Conservation (phyloP, 1,140 invertebrate species). For the Radopholus similis region DNA sequence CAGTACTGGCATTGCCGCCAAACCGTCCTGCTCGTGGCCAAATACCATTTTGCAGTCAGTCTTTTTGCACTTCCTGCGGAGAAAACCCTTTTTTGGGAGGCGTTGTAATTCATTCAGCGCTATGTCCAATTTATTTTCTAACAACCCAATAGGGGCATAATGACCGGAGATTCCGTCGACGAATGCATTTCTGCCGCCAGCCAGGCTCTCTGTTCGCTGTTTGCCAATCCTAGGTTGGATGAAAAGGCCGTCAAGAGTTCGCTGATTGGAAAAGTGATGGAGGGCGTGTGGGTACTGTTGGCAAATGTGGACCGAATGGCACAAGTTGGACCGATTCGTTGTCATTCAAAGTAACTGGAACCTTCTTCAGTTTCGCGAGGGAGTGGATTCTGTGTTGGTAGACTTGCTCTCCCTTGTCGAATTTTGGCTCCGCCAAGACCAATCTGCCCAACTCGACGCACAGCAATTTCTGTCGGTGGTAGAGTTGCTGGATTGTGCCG, state of each 20-base stretch:
- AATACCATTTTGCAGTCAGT: constrained; percentile 27
- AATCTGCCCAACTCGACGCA: background rate
- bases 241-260: background rate
- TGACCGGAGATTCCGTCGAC: background rate
- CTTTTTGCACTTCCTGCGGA: background rate
- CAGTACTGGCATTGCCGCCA: constrained; percentile 46
- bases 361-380: constrained; percentile 31
- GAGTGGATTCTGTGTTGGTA: constrained; percentile 39
- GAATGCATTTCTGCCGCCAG: constrained; percentile 23
- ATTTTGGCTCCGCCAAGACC: constrained; percentile 32
- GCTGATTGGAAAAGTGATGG: constrained; percentile 31
- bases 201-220: constrained; percentile 32
- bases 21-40: constrained; percentile 37
- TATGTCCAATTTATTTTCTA: too few species aligned
- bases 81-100: background rate
- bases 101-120: background rate
- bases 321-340: constrained; percentile 1
- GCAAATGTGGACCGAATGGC: constrained; percentile 7
- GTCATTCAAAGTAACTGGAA: background rate
- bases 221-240: constrained; percentile 26
- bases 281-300: constrained; percentile 32
- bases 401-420: constrained; percentile 40
- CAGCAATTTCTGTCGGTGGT: constrained; percentile 4
- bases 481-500: constrained; percentile 7
- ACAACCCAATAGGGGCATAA: too few species aligned